Conservation (phyloP, 2,797 vertebrate genomes). For the Anguilla pacifica region DNA sequence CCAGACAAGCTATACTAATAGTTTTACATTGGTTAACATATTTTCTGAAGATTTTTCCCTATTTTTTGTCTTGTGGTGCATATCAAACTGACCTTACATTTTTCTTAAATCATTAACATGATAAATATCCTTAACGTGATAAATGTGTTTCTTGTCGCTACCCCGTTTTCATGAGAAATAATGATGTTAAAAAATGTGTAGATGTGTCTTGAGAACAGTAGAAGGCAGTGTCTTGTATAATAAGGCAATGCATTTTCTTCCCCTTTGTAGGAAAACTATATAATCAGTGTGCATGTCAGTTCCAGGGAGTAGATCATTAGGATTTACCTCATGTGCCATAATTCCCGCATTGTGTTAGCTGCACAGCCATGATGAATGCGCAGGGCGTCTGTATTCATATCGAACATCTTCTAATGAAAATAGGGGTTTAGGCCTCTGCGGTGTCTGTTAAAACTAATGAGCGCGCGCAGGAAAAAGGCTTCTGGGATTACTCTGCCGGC, state of each 20-base stretch:
- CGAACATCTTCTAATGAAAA: neutral
- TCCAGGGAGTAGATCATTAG: neutral
- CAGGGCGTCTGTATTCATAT: neutral
- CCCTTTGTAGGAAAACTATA: neutral
- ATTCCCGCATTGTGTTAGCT: conserved; percentile 13
- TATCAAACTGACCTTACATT: neutral
- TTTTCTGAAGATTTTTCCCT: neutral
- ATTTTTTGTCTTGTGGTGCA: neutral
- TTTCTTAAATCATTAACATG: neutral
- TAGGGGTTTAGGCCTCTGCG: neutral
- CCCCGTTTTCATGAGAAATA: neutral
- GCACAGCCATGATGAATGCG: conserved; percentile 12
- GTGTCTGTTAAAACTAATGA: conserved; percentile 5
- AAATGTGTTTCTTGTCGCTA: neutral
- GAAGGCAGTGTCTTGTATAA: neutral
- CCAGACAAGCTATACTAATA: neutral
- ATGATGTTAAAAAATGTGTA: neutral
- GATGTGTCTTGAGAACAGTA: neutral
- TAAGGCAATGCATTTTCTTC: neutral
- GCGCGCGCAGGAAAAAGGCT: conserved; percentile 5
- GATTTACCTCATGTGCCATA: neutral
- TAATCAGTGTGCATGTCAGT: conserved; percentile 4
- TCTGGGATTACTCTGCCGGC: neutral
- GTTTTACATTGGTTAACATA: neutral
- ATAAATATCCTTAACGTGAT: neutral